A percentile compares a stretch with the other conserved stretches of the same genome.
These are phyloP conservation scores for Zaprionus kolodkinae DNA, from an alignment of 1,140 invertebrate species.

Conservation along the genomic window DNA sequence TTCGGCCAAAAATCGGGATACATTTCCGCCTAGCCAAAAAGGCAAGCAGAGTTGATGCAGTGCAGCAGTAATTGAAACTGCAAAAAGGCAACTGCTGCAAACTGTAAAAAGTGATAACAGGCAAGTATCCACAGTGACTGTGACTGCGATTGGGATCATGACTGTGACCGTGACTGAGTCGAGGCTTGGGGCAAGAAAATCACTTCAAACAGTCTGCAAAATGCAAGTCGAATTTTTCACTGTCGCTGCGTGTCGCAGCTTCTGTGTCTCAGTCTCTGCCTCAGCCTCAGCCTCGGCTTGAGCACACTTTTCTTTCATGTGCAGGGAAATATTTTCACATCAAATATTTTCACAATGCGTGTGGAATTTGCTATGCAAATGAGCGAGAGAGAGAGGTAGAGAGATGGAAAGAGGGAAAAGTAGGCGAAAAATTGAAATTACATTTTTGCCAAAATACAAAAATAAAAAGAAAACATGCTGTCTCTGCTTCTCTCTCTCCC, in stretches of 20 bases:
- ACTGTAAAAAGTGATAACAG: slow-evolving; percentile 31
- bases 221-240: neutral
- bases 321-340: slow-evolving; percentile 41
- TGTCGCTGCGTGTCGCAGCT: neutral
- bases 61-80: slow-evolving; percentile 25
- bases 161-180: no score
- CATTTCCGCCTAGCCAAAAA: slow-evolving; percentile 62
- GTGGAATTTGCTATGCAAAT: slow-evolving; percentile 72
- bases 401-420: no score
- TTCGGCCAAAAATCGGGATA: slow-evolving; percentile 72
- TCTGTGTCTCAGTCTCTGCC: neutral
- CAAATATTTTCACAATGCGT: slow-evolving; percentile 65
- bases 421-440: slow-evolving; percentile 71
- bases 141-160: neutral
- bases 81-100: slow-evolving; percentile 25
- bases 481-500: neutral
- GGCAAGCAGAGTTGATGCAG: slow-evolving; percentile 13
- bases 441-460: slow-evolving; percentile 45
- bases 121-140: slow-evolving; percentile 20
- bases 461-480: slow-evolving; percentile 23
- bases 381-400: slow-evolving; percentile 4
- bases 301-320: slow-evolving; percentile 35
- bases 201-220: neutral
- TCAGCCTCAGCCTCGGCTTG: neutral
- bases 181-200: no score